Evolutionary conservation across 2,797 vertebrate species (phyloP).

Genomic region (Tragopan temminckii): DNA sequence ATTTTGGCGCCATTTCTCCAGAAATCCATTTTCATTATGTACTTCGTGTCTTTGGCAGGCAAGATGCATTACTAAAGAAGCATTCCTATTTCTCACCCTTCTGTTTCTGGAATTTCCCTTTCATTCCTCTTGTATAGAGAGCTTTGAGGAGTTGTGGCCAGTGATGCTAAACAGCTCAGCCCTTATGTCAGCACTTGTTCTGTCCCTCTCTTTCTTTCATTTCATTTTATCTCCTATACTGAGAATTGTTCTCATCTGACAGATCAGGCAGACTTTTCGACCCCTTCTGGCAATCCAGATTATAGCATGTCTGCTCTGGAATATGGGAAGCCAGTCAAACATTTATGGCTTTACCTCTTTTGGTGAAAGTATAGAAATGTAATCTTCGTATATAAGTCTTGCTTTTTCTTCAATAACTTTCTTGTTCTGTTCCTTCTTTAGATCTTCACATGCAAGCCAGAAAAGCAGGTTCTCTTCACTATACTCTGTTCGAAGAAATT

Average conservation of each 20-base stretch:
- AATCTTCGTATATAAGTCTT: conserved; percentile 97
- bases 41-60: neutral
- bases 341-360: conserved; percentile 90
- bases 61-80: neutral
- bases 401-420: conserved; percentile 92
- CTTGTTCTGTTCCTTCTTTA: conserved; percentile 93
- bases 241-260: neutral
- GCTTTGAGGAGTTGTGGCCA: neutral
- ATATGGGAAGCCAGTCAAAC: neutral
- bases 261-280: neutral
- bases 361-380: conserved; percentile 97
- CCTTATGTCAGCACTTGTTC: neutral
- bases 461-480: conserved; percentile 99
- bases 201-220: neutral
- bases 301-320: neutral
- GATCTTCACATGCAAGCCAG: conserved; percentile 97
- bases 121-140: neutral
- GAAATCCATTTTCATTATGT: neutral
- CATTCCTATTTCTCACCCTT: neutral
- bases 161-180: neutral
- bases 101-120: neutral
- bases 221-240: neutral
- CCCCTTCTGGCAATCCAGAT: neutral
- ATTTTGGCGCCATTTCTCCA: neutral
- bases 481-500: conserved; percentile 97